phyloP scores from a whole-genome alignment of 1,140 invertebrate species.

The Diachasma alloeum region DNA sequence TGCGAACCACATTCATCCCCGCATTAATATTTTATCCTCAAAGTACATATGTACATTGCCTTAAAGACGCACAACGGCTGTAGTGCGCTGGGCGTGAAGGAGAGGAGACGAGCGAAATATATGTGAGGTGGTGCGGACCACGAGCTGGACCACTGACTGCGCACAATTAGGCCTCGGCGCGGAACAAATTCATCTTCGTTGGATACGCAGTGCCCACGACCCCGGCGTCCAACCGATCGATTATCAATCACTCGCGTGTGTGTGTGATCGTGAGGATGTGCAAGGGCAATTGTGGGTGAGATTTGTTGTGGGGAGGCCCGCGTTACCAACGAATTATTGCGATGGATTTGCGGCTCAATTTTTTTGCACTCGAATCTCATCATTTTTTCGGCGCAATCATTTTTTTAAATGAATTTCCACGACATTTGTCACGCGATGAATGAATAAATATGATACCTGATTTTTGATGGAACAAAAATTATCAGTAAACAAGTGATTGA shows the following conservation, averaged over 20 bases:
- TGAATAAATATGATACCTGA: too few relatives aligned
- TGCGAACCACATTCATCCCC: not conserved
- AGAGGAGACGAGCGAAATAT: not conserved
- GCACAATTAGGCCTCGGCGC: constrained; percentile 55
- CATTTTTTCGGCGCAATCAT: not conserved
- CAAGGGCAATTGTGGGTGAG: not conserved
- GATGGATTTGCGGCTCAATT: not conserved
- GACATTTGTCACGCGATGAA: too few relatives aligned
- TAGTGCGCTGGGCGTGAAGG: not conserved
- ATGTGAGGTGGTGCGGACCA: not conserved
- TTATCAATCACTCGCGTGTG: constrained; percentile 51
- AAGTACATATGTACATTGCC: not conserved
- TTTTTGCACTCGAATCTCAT: too few relatives aligned
- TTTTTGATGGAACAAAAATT: too few relatives aligned
- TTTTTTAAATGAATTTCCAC: not conserved
- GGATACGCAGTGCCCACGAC: constrained; percentile 39
- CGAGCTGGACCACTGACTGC: constrained; percentile 51
- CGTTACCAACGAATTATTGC: not conserved
- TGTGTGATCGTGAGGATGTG: not conserved
- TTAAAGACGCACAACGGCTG: not conserved
- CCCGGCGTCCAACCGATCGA: constrained; percentile 43
- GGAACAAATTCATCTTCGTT: constrained; percentile 57
- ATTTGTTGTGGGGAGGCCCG: not conserved
- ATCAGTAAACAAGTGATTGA: too few relatives aligned
- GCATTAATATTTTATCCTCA: not conserved